These are phyloP conservation scores for Podiceps cristatus DNA, from an alignment of 2,113 vertebrate genomes.

Conservation along the genomic window DNA sequence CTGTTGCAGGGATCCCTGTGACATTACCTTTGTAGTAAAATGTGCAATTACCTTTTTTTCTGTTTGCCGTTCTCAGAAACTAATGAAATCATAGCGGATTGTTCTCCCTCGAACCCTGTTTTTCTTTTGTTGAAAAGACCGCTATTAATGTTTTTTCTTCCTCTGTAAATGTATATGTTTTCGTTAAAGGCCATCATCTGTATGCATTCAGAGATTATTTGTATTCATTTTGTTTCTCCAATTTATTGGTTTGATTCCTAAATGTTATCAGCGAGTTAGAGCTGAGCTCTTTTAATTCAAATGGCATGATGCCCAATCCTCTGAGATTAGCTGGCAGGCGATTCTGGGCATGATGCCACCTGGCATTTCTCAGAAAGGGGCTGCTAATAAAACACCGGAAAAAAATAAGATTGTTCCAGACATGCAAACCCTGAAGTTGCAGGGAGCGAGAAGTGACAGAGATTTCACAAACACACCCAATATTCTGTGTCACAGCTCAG, in stretches of 20 bases:
- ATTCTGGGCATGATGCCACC: conserved; percentile 66
- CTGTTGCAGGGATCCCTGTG: background rate
- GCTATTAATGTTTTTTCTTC: background rate
- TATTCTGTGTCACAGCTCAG: conserved; percentile 4
- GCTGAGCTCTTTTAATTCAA: conserved; percentile 49
- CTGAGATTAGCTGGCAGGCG: conserved; percentile 51
- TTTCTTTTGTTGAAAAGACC: background rate
- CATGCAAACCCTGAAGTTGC: conserved; percentile 45
- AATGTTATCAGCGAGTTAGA: conserved; percentile 62
- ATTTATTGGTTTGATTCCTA: conserved; percentile 52
- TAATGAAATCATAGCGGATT: background rate
- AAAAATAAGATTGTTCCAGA: conserved; percentile 67
- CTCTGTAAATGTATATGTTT: background rate
- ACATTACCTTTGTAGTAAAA: background rate
- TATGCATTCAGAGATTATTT: background rate
- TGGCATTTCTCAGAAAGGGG: conserved; percentile 49
- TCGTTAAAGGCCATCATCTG: background rate
- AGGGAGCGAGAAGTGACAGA: conserved; percentile 45
- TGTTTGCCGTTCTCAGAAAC: background rate
- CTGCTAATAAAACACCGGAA: conserved; percentile 67
- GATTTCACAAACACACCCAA: conserved; percentile 60
- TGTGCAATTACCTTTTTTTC: background rate
- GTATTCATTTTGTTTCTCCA: background rate
- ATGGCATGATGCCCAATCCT: conserved; percentile 63
- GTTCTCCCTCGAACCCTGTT: background rate